Evolutionary conservation across 64 coral and sea anemone species (phyloP).

Genomic region (Stichodactyla helianthus): DNA sequence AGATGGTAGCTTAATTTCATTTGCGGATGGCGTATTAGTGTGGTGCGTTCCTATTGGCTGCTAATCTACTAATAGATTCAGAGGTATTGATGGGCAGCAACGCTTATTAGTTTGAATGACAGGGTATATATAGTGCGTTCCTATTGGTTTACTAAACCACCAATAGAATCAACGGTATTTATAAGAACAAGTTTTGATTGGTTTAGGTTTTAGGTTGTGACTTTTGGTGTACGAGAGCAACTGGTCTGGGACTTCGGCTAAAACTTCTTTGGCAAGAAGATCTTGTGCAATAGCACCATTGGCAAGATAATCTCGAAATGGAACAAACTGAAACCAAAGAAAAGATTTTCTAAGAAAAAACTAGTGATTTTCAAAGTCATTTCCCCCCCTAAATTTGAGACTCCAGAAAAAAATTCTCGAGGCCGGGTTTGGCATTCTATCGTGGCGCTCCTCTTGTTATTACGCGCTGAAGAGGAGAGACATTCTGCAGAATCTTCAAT

Average conservation of each 20-base stretch:
- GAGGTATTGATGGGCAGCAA: constrained; percentile 30
- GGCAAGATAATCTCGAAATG: constrained; percentile 85
- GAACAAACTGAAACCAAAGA: constrained; percentile 79
- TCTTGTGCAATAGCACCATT: constrained; percentile 60
- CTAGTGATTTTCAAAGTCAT: not conserved
- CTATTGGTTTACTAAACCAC: constrained; percentile 14
- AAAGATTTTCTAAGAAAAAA: constrained; percentile 1
- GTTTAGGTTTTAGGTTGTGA: constrained; percentile 55
- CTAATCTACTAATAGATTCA: constrained; percentile 24
- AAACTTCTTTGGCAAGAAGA: constrained; percentile 81
- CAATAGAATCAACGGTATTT: constrained; percentile 48
- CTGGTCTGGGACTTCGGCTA: constrained; percentile 81
- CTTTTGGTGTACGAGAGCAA: constrained; percentile 68
- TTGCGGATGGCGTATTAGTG: constrained; percentile 25
- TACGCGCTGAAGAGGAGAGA: not conserved
- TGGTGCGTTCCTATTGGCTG: constrained; percentile 22
- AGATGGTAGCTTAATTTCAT: no score
- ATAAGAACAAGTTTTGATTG: constrained; percentile 30
- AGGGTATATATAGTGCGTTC: constrained; percentile 50
- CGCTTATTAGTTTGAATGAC: constrained; percentile 17
- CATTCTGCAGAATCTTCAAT: not conserved
- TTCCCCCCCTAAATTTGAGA: not conserved
- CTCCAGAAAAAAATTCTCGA: no score
- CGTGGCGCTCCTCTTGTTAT: no score
- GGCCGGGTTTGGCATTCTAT: no score